These are phyloP conservation scores for Drosophila repletoides DNA, from an alignment of 1,140 invertebrate genomes.

Conservation along the genomic window DNA sequence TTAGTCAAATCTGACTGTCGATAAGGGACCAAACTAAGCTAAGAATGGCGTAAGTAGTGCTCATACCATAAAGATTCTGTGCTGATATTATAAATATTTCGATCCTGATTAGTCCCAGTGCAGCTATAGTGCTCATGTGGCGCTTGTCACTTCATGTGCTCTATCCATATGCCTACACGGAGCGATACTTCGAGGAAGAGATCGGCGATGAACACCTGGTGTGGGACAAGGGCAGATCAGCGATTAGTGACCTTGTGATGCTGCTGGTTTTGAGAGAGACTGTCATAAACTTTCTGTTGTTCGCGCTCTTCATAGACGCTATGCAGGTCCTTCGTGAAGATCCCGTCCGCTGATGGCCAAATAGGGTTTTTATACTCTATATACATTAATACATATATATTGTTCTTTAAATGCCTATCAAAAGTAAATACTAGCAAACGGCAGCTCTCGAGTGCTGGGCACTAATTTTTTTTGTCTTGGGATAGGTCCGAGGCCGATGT, in stretches of 20 bases:
- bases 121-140: conserved; percentile 38
- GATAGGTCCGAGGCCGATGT: conserved; percentile 56
- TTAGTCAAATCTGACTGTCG: too few species aligned
- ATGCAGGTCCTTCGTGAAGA: not conserved
- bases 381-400: too few species aligned
- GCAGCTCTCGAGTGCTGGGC: conserved; percentile 15
- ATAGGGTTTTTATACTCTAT: too few species aligned
- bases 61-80: too few species aligned
- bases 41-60: conserved; percentile 36
- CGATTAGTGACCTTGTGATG: not conserved
- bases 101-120: too few species aligned
- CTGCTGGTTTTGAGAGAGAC: not conserved
- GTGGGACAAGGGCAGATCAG: conserved; percentile 15
- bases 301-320: conserved; percentile 27
- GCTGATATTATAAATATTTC: too few species aligned
- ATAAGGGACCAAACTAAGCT: too few species aligned
- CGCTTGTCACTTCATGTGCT: conserved; percentile 26
- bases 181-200: conserved; percentile 20
- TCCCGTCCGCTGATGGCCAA: too few species aligned
- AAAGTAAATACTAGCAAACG: conserved; percentile 32
- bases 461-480: conserved; percentile 59
- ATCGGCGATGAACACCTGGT: conserved; percentile 22
- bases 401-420: conserved; percentile 31
- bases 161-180: conserved; percentile 26
- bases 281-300: conserved; percentile 5